phyloP scores from a whole-genome alignment of 2,113 vertebrate species.

The Channa maculata region DNA sequence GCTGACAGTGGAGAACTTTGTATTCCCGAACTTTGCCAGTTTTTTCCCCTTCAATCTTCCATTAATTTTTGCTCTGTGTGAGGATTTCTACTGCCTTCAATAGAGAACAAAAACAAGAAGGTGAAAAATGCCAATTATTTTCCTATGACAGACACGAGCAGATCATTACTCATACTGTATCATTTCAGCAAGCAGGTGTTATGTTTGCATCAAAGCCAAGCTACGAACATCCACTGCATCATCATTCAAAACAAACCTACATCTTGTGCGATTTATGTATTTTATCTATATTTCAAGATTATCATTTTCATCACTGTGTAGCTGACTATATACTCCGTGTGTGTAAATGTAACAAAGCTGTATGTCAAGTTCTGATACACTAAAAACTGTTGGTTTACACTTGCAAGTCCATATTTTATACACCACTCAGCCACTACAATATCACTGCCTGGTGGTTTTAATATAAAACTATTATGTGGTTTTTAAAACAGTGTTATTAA shows the following conservation, averaged over 20 bases:
- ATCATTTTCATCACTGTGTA: too few species aligned
- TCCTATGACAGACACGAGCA: conserved; percentile 19
- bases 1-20: conserved; percentile 46
- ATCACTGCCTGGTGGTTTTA: too few species aligned
- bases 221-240: not conserved
- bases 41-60: conserved; percentile 32
- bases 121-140: conserved; percentile 49
- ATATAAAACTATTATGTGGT: too few species aligned
- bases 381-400: too few species aligned
- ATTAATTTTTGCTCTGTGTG: conserved; percentile 21
- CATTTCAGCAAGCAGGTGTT: not conserved
- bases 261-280: not conserved
- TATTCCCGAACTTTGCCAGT: conserved; percentile 12
- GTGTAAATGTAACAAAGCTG: too few species aligned
- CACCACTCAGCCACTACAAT: too few species aligned
- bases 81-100: conserved; percentile 8
- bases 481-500: too few species aligned
- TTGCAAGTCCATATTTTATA: too few species aligned
- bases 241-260: conserved; percentile 40
- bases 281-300: too few species aligned
- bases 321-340: too few species aligned
- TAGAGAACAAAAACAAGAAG: conserved; percentile 37
- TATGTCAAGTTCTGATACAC: too few species aligned
- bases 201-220: conserved; percentile 16
- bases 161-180: conserved; percentile 24